Conservation (phyloP, 2,113 vertebrate genomes). For the Neodontobutis hainanensis region DNA sequence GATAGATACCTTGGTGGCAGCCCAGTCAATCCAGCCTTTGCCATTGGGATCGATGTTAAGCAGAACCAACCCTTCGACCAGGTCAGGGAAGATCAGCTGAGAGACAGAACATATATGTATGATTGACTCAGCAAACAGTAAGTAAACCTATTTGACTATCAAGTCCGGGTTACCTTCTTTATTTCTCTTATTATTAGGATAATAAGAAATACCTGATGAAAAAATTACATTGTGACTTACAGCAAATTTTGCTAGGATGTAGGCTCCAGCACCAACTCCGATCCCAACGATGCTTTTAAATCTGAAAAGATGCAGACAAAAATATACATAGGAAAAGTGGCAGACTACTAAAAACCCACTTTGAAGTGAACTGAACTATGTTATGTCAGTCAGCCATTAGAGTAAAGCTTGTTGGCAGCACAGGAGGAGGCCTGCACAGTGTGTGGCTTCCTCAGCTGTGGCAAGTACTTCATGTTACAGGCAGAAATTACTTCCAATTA, state of each 20-base stretch:
- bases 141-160: too few species aligned
- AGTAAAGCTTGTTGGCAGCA: background rate
- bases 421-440: background rate
- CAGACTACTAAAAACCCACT: too few species aligned
- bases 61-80: conserved; percentile 95
- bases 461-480: background rate
- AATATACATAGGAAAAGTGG: background rate
- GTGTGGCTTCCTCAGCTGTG: background rate
- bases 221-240: conserved; percentile 76
- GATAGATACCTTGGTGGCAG: conserved; percentile 87
- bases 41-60: conserved; percentile 96
- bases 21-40: conserved; percentile 99
- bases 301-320: conserved; percentile 64
- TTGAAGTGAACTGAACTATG: too few species aligned
- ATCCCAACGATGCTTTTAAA: conserved; percentile 97
- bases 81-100: conserved; percentile 92
- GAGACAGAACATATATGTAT: background rate
- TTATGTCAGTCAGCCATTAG: too few species aligned
- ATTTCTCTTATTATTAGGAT: too few species aligned
- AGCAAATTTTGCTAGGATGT: conserved; percentile 93
- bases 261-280: conserved; percentile 94
- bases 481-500: conserved; percentile 10
- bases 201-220: background rate
- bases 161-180: too few species aligned
- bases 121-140: too few species aligned